Base-by-base conservation (phyloP, 2,888 invertebrate species). In the Lithophane leautieri region DNA sequence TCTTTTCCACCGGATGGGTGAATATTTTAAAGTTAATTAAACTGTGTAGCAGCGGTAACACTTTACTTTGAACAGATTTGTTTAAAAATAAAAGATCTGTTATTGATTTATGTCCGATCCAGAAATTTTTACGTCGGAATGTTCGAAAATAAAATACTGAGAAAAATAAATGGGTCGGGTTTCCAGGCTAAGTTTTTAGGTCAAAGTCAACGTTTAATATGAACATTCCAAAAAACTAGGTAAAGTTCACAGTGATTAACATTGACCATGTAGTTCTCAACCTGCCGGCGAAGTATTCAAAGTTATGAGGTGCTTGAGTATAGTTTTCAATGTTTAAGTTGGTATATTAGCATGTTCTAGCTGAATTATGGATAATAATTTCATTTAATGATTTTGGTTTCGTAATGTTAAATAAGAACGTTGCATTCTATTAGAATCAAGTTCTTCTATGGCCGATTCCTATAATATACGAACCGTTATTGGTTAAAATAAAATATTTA, bases 21-120 rank as follows among this genome's bases (percentile, higher is more conserved):
- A 68, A 78, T 78, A 68, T 75, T 81, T 81, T 42, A 81, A 63
- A 54, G 22, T 34, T 50, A 67, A 81, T 81, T 73, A 73, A 74
- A 54, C 42, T 50, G 34, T 42, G 34, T 16, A 44, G 9, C 16
- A 52, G 28, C 28, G 40, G n/a, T 60, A 75, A 44, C n/a, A 42
- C 25, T 62, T 42, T 56, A 25, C 25, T 44, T 47, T 52, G 19
- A 40, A 65, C 34, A 12, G 22, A 16, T 14, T 66, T 54, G 44
- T 40, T 58, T 34, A 65, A 65, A 78, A 78, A 78, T 60, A 60
- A 81, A 52, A 60, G 52, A 62, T 65, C 34, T 25, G 12, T 34
- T 79, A 52, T 72, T 65, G 73, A 78, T 78, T 73, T 65, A 42
- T 11, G 34, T 19, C 16, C 40, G 9, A 52, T 44, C 25, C 44